Percentiles rank a stretch among this genome's conserved stretches.
phyloP scores from a whole-genome alignment of 2,113 vertebrate genomes.

The Sceloporus tristichus region DNA sequence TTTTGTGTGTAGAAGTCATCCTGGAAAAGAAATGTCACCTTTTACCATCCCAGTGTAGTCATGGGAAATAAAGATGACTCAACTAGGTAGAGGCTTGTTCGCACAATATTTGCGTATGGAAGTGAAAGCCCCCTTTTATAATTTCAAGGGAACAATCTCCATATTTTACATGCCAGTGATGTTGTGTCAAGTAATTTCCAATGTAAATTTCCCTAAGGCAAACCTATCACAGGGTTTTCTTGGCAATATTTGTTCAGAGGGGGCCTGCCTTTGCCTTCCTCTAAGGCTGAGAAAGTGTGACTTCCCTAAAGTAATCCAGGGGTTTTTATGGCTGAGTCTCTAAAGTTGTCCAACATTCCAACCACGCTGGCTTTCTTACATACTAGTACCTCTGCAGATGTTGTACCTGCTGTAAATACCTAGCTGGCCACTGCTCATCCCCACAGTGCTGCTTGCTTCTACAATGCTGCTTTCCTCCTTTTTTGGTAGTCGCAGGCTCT shows the following conservation, averaged over 20 bases:
- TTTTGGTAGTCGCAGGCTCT: not conserved
- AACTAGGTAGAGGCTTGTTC: too few species aligned
- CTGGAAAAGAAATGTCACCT: not conserved
- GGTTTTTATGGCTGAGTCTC: too few species aligned
- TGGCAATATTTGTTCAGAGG: too few species aligned
- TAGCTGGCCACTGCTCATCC: not conserved
- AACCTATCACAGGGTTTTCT: too few species aligned
- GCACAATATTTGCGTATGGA: not conserved
- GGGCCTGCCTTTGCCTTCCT: too few species aligned
- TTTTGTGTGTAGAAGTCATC: not conserved
- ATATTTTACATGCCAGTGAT: not conserved
- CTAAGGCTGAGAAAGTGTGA: too few species aligned
- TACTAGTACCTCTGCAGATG: not conserved
- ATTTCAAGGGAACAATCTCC: not conserved
- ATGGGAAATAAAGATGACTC: not conserved
- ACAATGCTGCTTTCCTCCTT: too few species aligned
- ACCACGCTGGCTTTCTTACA: too few species aligned
- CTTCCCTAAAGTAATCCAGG: too few species aligned
- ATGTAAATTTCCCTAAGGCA: too few species aligned
- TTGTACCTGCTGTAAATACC: not conserved
- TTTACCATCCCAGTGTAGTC: not conserved
- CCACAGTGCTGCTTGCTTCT: not conserved
- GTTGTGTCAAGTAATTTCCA: too few species aligned
- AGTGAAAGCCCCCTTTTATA: not conserved
- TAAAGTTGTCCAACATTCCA: too few species aligned